Evolutionary conservation across 1,140 invertebrate species (phyloP), one percentile per base, ranked within the genome.

Genomic region (Rhizoglyphus robini): DNA sequence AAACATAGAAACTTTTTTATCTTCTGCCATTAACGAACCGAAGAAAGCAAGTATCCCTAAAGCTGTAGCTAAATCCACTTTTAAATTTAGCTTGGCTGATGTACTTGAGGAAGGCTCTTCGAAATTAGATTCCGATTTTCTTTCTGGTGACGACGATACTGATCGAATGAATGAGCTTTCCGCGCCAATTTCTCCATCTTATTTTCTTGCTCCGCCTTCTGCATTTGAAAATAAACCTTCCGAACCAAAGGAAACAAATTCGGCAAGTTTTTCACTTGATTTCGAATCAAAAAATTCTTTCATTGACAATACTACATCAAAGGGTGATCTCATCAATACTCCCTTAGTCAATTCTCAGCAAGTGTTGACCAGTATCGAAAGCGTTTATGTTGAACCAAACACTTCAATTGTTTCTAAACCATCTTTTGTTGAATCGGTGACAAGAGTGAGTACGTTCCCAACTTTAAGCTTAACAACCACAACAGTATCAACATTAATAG

Each of bases 171-270:
- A 20, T n/a, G 48, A 51, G 11, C 29, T 23, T 20, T 51, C 48
- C 8, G 32, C 58, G 15, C 58, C 58, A n/a, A 46, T 60, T 29
- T 60, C 58, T 15, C 58, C 58, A 3, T 60, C 58, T 27, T 60
- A 60, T 27, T 60, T 60, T 60, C 58, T 60, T n/a, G 58, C 58
- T 15, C 58, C 58, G 2, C 18, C 58, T 3, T 60, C 58, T 60
- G 58, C 58, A 20, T 60, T 60, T 29, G 58, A 60, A n/a, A 60
- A 29, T 11, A n/a, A 13, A 2, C 2, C 18, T 25, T 11, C 23
- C 23, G n/a, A 51, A 20, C 48, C 18, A 51, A 13, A 3, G n/a
- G 2, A 3, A 13, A 20, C n/a, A n/a, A n/a, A n/a, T n/a, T n/a
- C n/a, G n/a, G n/a, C n/a, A n/a, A n/a, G n/a, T n/a, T n/a, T n/a